Conservation (phyloP, 2,113 vertebrate species). For the Clupea harengus region DNA sequence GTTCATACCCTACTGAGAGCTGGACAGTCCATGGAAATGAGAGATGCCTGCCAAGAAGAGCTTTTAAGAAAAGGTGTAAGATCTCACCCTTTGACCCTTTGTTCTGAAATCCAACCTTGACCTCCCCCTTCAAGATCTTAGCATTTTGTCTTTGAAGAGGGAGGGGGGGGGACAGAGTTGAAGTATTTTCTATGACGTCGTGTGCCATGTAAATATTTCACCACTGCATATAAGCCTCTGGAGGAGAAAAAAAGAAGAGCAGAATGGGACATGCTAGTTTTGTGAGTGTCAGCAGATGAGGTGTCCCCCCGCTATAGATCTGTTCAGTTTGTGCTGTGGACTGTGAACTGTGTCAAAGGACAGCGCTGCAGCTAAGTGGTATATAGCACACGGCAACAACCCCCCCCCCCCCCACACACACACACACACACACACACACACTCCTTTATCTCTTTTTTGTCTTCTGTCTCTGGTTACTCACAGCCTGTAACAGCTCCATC, state of each 20-base stretch:
- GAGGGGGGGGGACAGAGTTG: background rate
- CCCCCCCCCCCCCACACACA: background rate
- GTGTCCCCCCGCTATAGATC: slow-evolving; percentile 17
- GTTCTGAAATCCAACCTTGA: background rate
- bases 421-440: background rate
- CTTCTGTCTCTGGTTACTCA: background rate
- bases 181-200: slow-evolving; percentile 58
- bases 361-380: slow-evolving; percentile 10
- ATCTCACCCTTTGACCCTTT: background rate
- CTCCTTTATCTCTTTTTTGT: background rate
- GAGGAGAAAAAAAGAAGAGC: background rate
- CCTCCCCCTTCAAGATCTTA: background rate
- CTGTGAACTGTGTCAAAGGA: slow-evolving; percentile 23
- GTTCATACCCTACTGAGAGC: too few relatives aligned
- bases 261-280: slow-evolving; percentile 39
- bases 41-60: background rate
- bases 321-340: slow-evolving; percentile 22
- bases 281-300: slow-evolving; percentile 47
- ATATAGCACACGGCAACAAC: background rate
- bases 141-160: background rate
- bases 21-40: background rate
- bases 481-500: background rate
- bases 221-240: slow-evolving; percentile 28
- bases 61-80: background rate
- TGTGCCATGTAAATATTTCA: slow-evolving; percentile 66